A percentile compares a stretch with the other conserved stretches of the same genome.
phyloP scores from a whole-genome alignment of 1,140 invertebrate genomes.

The Drosophila nebulosa region DNA sequence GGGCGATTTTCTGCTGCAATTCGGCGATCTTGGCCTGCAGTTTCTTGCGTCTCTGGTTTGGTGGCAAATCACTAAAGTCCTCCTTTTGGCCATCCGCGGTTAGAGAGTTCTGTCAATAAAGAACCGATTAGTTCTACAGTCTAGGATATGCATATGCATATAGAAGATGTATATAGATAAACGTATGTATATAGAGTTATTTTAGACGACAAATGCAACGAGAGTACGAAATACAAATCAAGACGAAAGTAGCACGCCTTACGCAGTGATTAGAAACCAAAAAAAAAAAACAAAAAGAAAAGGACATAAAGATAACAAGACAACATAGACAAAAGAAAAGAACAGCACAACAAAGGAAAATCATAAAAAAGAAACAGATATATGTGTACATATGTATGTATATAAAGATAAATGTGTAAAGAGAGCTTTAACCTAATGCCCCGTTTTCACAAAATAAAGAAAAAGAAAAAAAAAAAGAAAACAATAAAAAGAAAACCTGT shows the following conservation, averaged over 20 bases:
- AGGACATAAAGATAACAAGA: constrained; percentile 7
- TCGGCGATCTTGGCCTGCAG: constrained; percentile 94
- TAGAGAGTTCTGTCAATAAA: constrained; percentile 86
- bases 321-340: constrained; percentile 43
- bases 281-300: constrained; percentile 14
- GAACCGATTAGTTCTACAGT: neutral
- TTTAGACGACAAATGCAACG: neutral
- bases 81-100: constrained; percentile 92
- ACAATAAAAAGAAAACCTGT: neutral
- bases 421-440: constrained; percentile 28
- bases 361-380: constrained; percentile 16
- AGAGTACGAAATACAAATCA: neutral
- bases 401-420: too few relatives aligned
- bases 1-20: constrained; percentile 92
- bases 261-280: constrained; percentile 18
- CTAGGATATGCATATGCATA: neutral
- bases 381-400: constrained; percentile 4
- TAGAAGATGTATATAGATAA: neutral
- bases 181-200: neutral
- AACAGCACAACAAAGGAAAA: constrained; percentile 24
- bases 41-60: constrained; percentile 97
- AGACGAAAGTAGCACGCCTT: constrained; percentile 1
- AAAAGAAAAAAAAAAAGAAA: neutral
- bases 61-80: constrained; percentile 97
- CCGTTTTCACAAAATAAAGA: constrained; percentile 34